Evolutionary conservation across 2,113 vertebrate species (phyloP), one percentile per base, ranked within the genome.

Genomic region (Dasyurus viverrinus): DNA sequence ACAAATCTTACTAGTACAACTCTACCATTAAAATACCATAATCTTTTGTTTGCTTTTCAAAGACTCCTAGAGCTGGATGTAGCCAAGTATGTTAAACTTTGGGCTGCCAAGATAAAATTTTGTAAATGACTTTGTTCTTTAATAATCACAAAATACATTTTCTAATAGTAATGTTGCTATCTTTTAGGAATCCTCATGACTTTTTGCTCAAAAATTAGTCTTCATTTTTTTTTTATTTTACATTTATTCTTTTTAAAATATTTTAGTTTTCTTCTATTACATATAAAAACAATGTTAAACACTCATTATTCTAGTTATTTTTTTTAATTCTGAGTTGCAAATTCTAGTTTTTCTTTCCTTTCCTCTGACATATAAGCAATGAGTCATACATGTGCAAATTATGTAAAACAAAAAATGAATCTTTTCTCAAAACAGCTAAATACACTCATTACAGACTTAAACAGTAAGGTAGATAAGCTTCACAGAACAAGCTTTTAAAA

Each of bases 81-180:
- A 52, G 27, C 92, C 60, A 95, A 23, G 92, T 95, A 94, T 42
- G 94, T 93, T 94, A 90, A 96, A 94, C 11, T 84, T 9, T 93
- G n/a, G 50, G 16, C 23, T 94, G 26, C 92, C 90, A 90, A 90
- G 0, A 53, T 0, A 14, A 92, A 93, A 92, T 10, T 89, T 93
- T 36, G 92, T 90, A 16, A 46, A 4, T 2, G 7, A 19, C 48
- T 8, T 57, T 90, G 60, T 27, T 50, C 14, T 54, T 90, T 76
- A 76, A n/a, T 76, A 22, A 76, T 76, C 16, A 76, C 30, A 76
- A n/a, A 76, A n/a, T 76, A 76, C 36, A 30, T 36, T 68, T 68
- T 68, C 60, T 14, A 16, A 12, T 14, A 68, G 60, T 5, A 3
- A 36, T 68, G 12, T 68, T 68, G 60, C 30, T 68, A 68, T 14